Evolutionary conservation across 1,140 invertebrate species (phyloP), one percentile per base, ranked within the genome.

Genomic region (Neodiprion virginianus): DNA sequence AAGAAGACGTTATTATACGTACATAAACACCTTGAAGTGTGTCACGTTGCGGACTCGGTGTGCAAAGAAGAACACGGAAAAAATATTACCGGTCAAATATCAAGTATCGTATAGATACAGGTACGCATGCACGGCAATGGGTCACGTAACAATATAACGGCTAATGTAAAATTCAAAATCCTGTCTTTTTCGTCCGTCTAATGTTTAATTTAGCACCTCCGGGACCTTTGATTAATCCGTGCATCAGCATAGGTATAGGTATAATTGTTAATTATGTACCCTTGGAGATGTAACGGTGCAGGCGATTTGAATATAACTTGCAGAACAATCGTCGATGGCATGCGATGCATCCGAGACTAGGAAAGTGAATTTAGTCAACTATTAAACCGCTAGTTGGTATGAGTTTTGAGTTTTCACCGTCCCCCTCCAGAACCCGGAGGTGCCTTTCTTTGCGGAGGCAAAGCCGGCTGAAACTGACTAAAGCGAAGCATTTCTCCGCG

Each of bases 401-500:
- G 50, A 67, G 11, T 72, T 72, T 75, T 69, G 23, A 66, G 71
- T 75, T 75, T 74, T 78, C 72, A 75, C 23, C 74, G 66, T 74
- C 76, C 76, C 75, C 75, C 78, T 72, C 76, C 74, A 70, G 74
- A 75, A 48, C 65, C 67, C 61, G 21, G 10, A 21, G 53, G 53
- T 61, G 53, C 53, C 53, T 61, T 61, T 61, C 28, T 72, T 72
- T 67, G 47, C 17, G 4, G 65, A 48, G 17, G 50, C 48, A 49
- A 72, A 48, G 21, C 73, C 49, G 67, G 65, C 14, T 67, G 61
- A 48, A 67, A 40, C 47, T n/a, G 28, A 21, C 65, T 28, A 50
- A 49, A 67, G 69, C 78, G 74, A 77, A 83, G 49, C 82, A 85
- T 86, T 87, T 85, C 83, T 84, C 80, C 79, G 80, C 76, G 74